Base-by-base conservation (phyloP, 2,797 vertebrate genomes). In the Semotilus atromaculatus region DNA sequence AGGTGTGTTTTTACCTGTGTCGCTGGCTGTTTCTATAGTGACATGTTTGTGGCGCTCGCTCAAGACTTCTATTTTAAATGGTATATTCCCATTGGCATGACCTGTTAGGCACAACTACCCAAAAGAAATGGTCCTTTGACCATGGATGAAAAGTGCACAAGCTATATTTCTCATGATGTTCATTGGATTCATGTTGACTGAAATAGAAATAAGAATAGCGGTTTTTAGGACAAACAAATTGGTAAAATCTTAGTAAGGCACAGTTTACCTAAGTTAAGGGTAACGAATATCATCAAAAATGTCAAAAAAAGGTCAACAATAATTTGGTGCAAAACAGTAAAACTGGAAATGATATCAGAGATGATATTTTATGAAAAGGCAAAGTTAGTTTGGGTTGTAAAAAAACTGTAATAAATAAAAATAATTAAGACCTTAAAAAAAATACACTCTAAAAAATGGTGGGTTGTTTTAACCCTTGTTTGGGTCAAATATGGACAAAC, bases 1-100 rank as follows among this genome's bases (percentile, higher is more conserved):
- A 86, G 62, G 48, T 86, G 82, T 81, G 78, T 88, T 79, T 79
- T 38, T 84, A 62, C 48, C 51, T 74, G 55, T 74, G 55, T 89
- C 68, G 48, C 76, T 85, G 89, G 86, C 84, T 81, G 90, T 93
- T 89, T 79, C 92, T 89, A 92, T 93, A 91, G 91, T 88, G 92
- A 93, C 84, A 55, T 83, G 75, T 89, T 62, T 87, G 26, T 88
- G 88, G 48, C n/a, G 81, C 62, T 55, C 73, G 64, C 67, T 86
- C 68, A 80, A 86, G 67, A 68, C 48, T 62, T 89, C 73, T 53
- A 55, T 38, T 78, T 83, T n/a, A 83, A 48, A 71, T 0, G 0
- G 21, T 55, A 40, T 58, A 71, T 81, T 43, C 23, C 68, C 38
- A 23, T 8, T 6, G 68, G 36, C 55, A 7, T 40, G 40, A 31